phyloP scores from a whole-genome alignment of 2,113 vertebrate species.

The Oncorhynchus tshawytscha region DNA sequence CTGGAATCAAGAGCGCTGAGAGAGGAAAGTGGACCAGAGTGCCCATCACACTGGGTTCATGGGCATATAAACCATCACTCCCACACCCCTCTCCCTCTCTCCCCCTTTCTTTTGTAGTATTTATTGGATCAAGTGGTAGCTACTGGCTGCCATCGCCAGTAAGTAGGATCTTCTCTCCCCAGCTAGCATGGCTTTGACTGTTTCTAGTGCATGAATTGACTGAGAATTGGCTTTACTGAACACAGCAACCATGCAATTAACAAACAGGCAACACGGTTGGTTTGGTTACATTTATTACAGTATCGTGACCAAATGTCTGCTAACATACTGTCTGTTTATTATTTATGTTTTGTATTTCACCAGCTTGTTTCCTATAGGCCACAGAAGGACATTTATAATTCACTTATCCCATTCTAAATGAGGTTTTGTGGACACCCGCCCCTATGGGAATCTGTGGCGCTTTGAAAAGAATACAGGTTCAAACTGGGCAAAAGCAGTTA shows the following conservation, averaged over 20 bases:
- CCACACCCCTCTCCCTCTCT: conserved; percentile 20
- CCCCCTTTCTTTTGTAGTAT: conserved; percentile 50
- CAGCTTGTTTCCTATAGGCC: conserved; percentile 23
- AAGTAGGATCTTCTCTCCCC: conserved; percentile 67
- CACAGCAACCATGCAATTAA: conserved; percentile 20
- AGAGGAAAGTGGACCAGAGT: conserved; percentile 41
- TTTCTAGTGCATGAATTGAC: conserved; percentile 40
- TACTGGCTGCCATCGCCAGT: conserved; percentile 59
- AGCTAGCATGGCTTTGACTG: conserved; percentile 45
- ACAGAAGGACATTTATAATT: conserved; percentile 43
- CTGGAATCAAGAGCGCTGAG: conserved; percentile 32
- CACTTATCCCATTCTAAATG: conserved; percentile 50
- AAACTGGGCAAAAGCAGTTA: conserved; percentile 61
- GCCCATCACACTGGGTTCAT: conserved; percentile 44
- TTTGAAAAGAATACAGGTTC: conserved; percentile 64
- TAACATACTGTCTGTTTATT: background rate
- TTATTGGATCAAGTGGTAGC: conserved; percentile 55
- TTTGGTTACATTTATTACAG: background rate
- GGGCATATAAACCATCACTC: conserved; percentile 27
- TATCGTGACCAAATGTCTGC: background rate
- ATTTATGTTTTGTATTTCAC: too few species aligned
- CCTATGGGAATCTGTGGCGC: conserved; percentile 48
- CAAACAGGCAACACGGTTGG: background rate
- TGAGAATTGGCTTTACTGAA: conserved; percentile 38
- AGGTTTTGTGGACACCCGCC: conserved; percentile 44